A percentile compares a stretch with the other conserved stretches of the same genome.
Evolutionary conservation across 2,888 invertebrate species (phyloP).

Genomic region (Helleia helle): DNA sequence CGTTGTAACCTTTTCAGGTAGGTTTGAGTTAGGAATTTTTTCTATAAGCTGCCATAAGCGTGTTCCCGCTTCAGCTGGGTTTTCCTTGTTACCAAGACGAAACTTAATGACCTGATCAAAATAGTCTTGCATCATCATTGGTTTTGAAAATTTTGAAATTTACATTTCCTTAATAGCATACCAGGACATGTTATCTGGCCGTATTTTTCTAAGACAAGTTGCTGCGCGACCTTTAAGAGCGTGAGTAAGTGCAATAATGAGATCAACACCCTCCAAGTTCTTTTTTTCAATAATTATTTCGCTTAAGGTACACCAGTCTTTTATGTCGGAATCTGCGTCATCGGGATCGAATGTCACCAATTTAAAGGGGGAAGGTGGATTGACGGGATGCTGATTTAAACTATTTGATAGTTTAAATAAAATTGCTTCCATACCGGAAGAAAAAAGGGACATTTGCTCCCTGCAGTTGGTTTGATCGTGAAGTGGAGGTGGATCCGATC

Average conservation of each 20-base stretch:
- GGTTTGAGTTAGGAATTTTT: constrained; percentile 6
- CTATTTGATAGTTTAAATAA: neutral
- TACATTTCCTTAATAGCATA: constrained; percentile 10
- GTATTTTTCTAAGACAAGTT: constrained; percentile 9
- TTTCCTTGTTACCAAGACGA: constrained; percentile 8
- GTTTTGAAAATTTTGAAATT: constrained; percentile 10
- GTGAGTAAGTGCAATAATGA: constrained; percentile 15
- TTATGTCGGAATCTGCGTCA: constrained; percentile 13
- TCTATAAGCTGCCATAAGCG: constrained; percentile 12
- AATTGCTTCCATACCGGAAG: neutral
- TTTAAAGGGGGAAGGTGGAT: neutral
- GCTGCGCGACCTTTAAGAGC: constrained; percentile 19
- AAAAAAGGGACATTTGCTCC: neutral
- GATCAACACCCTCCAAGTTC: constrained; percentile 16
- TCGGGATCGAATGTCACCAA: constrained; percentile 14
- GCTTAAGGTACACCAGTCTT: constrained; percentile 14
- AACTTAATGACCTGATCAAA: constrained; percentile 13
- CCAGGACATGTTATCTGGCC: constrained; percentile 10
- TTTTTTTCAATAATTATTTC: constrained; percentile 14
- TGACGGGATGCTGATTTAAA: neutral
- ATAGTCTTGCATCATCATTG: constrained; percentile 15
- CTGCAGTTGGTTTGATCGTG: neutral
- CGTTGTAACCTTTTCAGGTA: constrained; percentile 9
- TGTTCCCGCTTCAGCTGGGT: constrained; percentile 11
- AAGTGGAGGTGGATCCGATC: no score